Percentiles rank a stretch among this genome's conserved stretches.
phyloP scores from a whole-genome alignment of 2,797 vertebrate species.

The Alosa sapidissima region DNA sequence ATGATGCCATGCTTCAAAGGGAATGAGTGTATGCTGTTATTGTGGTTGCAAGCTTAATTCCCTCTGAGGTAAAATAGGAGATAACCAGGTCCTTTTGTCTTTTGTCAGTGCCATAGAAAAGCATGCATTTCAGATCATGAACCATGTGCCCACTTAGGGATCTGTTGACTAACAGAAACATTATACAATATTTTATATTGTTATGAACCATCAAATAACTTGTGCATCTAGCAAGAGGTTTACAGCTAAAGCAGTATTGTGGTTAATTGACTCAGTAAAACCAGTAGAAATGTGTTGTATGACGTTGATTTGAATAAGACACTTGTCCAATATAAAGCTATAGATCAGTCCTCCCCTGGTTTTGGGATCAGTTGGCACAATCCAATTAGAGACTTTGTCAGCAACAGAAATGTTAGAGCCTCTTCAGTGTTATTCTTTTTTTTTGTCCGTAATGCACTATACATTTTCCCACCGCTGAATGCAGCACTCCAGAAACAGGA shows the following conservation, averaged over 20 bases:
- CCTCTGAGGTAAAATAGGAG: not conserved
- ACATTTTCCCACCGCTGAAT: not conserved
- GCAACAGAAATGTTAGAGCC: not conserved
- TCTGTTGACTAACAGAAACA: not conserved
- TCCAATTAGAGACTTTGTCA: not conserved
- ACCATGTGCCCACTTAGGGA: not conserved
- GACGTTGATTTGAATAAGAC: not conserved
- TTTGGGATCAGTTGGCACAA: not conserved
- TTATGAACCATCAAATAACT: not conserved
- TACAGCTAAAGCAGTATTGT: not conserved
- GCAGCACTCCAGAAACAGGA: not conserved
- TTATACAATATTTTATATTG: not conserved
- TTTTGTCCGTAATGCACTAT: too few relatives aligned
- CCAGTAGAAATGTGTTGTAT: not conserved
- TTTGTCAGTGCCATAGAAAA: not conserved
- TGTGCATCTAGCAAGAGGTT: not conserved
- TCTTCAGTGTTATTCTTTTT: slow-evolving; percentile 44
- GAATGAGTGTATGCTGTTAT: not conserved
- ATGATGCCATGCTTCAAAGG: not conserved
- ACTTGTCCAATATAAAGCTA: not conserved
- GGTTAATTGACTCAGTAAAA: not conserved
- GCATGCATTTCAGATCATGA: not conserved
- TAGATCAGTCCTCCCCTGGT: not conserved
- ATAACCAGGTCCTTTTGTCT: not conserved
- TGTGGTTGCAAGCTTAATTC: not conserved